Evolutionary conservation across 2,888 invertebrate species (phyloP), one percentile per base, ranked within the genome.

Genomic region (Achlya flavicornis): DNA sequence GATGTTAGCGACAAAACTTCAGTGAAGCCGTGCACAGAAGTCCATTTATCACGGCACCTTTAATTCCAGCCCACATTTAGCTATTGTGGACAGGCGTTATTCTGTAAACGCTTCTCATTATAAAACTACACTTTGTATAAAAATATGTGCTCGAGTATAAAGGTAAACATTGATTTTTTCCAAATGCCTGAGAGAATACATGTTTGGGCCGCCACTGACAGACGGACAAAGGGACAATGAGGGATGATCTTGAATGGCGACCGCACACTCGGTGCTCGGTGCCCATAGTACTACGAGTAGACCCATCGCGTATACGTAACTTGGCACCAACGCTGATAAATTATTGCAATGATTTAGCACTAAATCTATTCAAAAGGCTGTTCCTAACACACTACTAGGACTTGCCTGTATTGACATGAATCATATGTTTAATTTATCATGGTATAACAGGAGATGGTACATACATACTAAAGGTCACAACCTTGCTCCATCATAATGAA

Each of bases 111-210:
- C 77, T 85, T 79, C 89, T 92, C 90, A 91, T 92, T 92, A 92
- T 92, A 82, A 87, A 87, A 85, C 84, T 84, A 86, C 86, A 91
- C 91, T 92, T 91, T 93, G 92, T 92, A 91, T 92, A 88, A 92
- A 92, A 92, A 90, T 92, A 91, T 90, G 85, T 86, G 90, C 88
- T 92, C 88, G 84, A 91, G 87, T 92, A 92, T 92, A 91, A 93
- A 92, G 89, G 92, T 93, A 93, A 93, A 93, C 92, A 93, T 90
- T 87, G 88, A 81, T 89, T 91, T 93, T 84, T 93, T 92, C 88
- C 80, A 77, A 82, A 71, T 74, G 83, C 74, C 81, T 82, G 85
- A 92, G 90, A 93, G 89, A 92, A 93, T 91, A 81, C 81, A 77
- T 93, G 92, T 93, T 93, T 92, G 90, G 90, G 90, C 85, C 84